Evolutionary conservation across 2,888 invertebrate genomes (phyloP), one percentile per base, ranked within the genome.

Genomic region (Pterobdella sp.): DNA sequence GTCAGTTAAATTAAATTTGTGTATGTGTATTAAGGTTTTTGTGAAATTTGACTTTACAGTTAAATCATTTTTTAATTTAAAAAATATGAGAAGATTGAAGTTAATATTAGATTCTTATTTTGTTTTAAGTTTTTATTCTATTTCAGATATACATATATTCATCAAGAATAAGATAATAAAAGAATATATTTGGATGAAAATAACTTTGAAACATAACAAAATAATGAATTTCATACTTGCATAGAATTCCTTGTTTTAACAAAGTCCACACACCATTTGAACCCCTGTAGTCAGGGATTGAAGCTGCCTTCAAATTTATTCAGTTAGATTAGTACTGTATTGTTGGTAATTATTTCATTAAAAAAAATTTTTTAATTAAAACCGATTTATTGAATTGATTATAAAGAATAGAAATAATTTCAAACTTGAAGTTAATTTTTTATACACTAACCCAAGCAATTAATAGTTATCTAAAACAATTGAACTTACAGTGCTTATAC

Each of bases 221-320:
- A 60, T 60, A 4, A n/a, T 34, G 1, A 49, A 52, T 4, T 14
- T 77, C 79, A 76, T 78, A 82, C 82, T 75, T 76, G 4, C 80
- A 77, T 72, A 79, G 76, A 76, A 72, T 75, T 75, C 95, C 95
- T 84, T 94, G 90, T 81, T 91, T 91, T 80, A 96, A 86, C 75
- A 93, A 85, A 0, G 97, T 97, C 97, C 97, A 97, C 75, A 97
- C 94, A 60, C 84, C 94, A 82, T 91, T 92, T 2, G 93, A 93
- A 0, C 94, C 93, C 78, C 93, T 91, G 82, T 81, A 84, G 76
- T 83, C 84, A 35, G 84, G 84, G 35, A 84, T 84, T 0, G 83
- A 83, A 52, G 82, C 82, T 66, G 82, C 88, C 82, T 82, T 14
- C 14, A 26, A 10, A 64, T 18, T 18, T n/a, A n/a, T 26, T 64